Conservation (phyloP, 2,113 vertebrate species). For the Ophiodon elongatus region DNA sequence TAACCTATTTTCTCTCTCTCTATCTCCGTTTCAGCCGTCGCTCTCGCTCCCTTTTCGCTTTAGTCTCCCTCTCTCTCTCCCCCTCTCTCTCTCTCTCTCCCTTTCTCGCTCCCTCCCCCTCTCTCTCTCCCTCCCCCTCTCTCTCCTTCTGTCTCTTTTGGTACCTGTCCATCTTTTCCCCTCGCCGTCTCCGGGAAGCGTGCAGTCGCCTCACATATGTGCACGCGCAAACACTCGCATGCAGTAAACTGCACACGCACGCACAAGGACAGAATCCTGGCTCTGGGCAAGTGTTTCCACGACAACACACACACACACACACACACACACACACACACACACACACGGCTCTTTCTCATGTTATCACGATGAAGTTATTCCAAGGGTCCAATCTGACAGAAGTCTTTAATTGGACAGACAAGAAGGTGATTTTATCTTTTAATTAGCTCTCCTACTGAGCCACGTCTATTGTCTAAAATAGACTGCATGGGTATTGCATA, state of each 20-base stretch:
- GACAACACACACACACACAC: conserved; percentile 14
- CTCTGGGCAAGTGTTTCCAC: conserved; percentile 27
- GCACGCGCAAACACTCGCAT: conserved; percentile 15
- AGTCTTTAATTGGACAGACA: conserved; percentile 78
- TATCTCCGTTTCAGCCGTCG: conserved; percentile 69
- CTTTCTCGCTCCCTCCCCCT: conserved; percentile 52
- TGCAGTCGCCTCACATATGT: conserved; percentile 42
- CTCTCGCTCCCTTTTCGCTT: conserved; percentile 25
- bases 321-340: conserved; percentile 14
- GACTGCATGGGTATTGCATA: conserved; percentile 76
- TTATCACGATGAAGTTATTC: conserved; percentile 76
- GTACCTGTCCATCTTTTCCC: neutral
- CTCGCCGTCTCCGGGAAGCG: conserved; percentile 45
- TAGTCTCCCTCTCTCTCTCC: conserved; percentile 39
- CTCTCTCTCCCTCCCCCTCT: conserved; percentile 43
- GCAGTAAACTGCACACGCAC: neutral
- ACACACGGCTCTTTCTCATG: conserved; percentile 42
- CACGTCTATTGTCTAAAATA: conserved; percentile 78
- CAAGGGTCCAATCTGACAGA: conserved; percentile 73
- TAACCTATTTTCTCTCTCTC: conserved; percentile 73
- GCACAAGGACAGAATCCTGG: conserved; percentile 2
- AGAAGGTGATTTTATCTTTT: conserved; percentile 83
- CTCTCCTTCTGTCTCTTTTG: conserved; percentile 53
- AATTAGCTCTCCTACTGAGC: conserved; percentile 78
- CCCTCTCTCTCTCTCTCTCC: conserved; percentile 55